phyloP scores from a whole-genome alignment of 2,113 vertebrate genomes.

The Condylura cristata region DNA sequence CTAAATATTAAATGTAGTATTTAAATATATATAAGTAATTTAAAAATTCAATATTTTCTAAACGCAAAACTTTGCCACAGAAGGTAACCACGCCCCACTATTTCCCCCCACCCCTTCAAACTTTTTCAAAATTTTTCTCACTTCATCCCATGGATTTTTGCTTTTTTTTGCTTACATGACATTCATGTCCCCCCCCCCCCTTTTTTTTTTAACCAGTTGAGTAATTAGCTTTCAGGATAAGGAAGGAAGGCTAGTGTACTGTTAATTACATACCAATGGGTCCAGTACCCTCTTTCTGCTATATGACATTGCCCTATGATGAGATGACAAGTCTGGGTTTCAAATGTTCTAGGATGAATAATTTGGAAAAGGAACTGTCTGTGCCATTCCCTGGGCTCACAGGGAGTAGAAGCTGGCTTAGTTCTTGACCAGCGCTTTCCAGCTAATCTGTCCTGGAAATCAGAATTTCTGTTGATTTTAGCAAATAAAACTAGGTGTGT shows the following conservation, averaged over 20 bases:
- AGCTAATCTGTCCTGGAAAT: neutral
- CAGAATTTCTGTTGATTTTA: neutral
- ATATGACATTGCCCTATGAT: neutral
- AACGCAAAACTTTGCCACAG: neutral
- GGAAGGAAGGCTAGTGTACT: neutral
- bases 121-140: neutral
- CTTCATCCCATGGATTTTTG: neutral
- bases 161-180: neutral
- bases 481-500: neutral
- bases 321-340: neutral
- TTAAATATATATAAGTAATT: neutral
- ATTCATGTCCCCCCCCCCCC: neutral
- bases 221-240: neutral
- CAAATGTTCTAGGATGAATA: neutral
- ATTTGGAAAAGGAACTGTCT: neutral
- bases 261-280: neutral
- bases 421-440: neutral
- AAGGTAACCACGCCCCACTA: neutral
- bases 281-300: neutral
- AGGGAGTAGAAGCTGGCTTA: neutral
- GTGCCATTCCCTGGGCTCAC: neutral
- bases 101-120: neutral
- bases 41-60: slow-evolving; percentile 17
- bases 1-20: neutral
- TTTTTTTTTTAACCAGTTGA: neutral